phyloP scores from a whole-genome alignment of 2,797 vertebrate species.

The Pipistrellus pipistrellus region DNA sequence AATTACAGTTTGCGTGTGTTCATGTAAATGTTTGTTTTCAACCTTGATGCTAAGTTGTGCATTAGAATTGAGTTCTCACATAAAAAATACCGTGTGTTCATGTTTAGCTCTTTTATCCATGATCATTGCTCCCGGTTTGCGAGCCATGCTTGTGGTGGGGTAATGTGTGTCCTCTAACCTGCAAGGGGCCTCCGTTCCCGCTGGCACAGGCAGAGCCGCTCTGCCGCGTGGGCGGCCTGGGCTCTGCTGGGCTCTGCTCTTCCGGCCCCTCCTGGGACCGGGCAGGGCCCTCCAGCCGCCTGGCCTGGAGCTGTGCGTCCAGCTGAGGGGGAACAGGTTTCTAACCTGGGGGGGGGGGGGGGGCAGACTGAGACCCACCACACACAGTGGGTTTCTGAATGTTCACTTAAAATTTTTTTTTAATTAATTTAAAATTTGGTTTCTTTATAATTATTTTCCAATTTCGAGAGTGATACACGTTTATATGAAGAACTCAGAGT shows the following conservation, averaged over 20 bases:
- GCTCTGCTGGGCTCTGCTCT: neutral
- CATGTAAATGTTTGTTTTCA: fast-evolving
- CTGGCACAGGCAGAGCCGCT: fast-evolving
- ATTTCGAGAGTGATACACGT: fast-evolving
- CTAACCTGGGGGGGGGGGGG: neutral
- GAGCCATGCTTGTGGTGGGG: neutral
- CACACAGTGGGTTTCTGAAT: neutral
- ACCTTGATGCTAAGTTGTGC: fast-evolving
- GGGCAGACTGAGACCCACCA: fast-evolving
- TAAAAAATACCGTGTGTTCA: fast-evolving
- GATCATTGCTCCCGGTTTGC: fast-evolving
- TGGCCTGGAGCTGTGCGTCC: fast-evolving
- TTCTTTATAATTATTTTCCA: neutral
- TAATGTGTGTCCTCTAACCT: neutral
- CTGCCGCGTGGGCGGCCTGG: neutral
- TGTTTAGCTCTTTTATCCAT: fast-evolving
- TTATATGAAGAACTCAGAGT: neutral
- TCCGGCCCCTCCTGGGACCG: neutral
- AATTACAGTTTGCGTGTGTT: fast-evolving
- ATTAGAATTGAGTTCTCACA: neutral
- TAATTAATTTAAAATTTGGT: neutral
- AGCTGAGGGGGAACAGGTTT: neutral
- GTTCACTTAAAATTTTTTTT: neutral
- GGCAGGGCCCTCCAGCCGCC: fast-evolving
- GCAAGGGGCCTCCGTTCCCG: neutral